Evolutionary conservation across 35 echinoderm and acorn worm genomes (phyloP).

Genomic region (Eucidaris tribuloides): DNA sequence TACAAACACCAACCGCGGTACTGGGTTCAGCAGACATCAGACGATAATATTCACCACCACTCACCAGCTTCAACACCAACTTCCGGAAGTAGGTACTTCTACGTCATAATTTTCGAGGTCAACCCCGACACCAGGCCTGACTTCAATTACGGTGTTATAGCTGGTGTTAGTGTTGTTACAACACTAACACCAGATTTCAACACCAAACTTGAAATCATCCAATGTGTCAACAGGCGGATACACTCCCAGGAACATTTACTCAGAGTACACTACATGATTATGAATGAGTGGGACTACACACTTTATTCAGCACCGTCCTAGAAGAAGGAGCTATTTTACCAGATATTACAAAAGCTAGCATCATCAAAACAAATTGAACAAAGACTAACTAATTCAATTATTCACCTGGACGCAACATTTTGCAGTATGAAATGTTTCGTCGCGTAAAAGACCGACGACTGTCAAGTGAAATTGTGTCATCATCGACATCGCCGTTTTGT

Average conservation of each 20-base stretch:
- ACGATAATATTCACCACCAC: too few species aligned
- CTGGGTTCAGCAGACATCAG: too few species aligned
- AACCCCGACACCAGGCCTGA: too few species aligned
- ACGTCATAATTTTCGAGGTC: too few species aligned
- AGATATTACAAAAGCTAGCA: not conserved
- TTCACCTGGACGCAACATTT: constrained; percentile 64
- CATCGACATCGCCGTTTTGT: too few species aligned
- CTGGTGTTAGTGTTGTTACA: too few species aligned
- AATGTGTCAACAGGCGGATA: not conserved
- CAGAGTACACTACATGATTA: not conserved
- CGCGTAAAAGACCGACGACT: constrained; percentile 53
- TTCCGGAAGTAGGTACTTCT: too few species aligned
- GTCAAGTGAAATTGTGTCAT: constrained; percentile 47
- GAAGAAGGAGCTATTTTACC: not conserved
- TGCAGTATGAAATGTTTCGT: constrained; percentile 58
- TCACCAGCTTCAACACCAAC: too few species aligned
- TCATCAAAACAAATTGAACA: not conserved
- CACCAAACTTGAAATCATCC: too few species aligned
- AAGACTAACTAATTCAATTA: not conserved
- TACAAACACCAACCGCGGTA: too few species aligned
- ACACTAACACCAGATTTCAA: too few species aligned
- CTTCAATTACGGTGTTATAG: too few species aligned
- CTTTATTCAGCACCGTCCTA: not conserved
- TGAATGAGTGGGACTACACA: not conserved
- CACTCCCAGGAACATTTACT: not conserved